A percentile compares a stretch with the other conserved stretches of the same genome.
phyloP scores from a whole-genome alignment of 2,113 vertebrate species.

The Brachirus orientalis region DNA sequence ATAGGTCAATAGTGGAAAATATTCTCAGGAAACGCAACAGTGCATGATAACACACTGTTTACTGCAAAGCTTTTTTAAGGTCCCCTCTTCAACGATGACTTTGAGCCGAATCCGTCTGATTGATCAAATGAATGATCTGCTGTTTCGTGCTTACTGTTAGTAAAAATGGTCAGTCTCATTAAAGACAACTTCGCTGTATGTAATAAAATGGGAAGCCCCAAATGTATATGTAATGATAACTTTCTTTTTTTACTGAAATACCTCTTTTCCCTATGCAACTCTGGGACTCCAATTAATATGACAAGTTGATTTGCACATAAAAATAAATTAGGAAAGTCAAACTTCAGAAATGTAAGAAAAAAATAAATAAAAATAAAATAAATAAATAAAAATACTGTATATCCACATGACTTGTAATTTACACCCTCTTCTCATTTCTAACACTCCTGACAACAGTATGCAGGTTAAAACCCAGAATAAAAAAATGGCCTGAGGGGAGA shows the following conservation, averaged over 20 bases:
- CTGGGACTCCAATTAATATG: too few species aligned
- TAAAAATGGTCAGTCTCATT: too few species aligned
- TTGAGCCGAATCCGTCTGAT: background rate
- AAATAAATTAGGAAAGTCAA: background rate
- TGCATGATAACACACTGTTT: background rate
- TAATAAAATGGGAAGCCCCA: background rate
- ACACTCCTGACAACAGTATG: constrained; percentile 51
- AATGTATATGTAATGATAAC: background rate
- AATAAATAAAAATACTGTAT: background rate
- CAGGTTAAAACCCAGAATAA: constrained; percentile 71
- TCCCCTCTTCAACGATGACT: background rate
- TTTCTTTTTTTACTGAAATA: background rate
- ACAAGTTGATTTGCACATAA: background rate
- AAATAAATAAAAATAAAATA: too few species aligned
- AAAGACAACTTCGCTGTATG: background rate
- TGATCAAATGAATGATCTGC: background rate
- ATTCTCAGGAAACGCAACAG: background rate
- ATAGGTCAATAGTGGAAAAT: constrained; percentile 20
- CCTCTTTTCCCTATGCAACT: too few species aligned
- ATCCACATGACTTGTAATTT: constrained; percentile 5
- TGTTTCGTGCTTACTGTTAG: too few species aligned
- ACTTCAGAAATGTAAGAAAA: background rate
- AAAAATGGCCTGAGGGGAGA: constrained; percentile 65
- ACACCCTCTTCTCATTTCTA: constrained; percentile 28
- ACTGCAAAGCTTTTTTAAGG: background rate